These are phyloP conservation scores for Colossoma macropomum DNA, from an alignment of 2,113 vertebrate species.

Conservation along the genomic window DNA sequence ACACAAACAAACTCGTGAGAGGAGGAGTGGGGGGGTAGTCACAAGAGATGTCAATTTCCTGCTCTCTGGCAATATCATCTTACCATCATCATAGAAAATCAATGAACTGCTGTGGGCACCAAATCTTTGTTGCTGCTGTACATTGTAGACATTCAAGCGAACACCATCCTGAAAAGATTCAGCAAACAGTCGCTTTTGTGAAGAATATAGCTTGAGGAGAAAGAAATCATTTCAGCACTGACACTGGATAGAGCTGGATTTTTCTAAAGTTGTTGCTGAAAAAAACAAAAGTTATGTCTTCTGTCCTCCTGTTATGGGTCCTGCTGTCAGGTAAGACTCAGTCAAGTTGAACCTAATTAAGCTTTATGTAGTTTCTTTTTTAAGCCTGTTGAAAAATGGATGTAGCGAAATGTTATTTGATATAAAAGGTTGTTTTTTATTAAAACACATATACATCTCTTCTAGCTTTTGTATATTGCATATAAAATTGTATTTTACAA, in stretches of 20 bases:
- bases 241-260: background rate
- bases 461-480: too few species aligned
- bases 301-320: slow-evolving; percentile 63
- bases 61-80: slow-evolving; percentile 74
- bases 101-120: slow-evolving; percentile 59
- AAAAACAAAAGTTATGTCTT: slow-evolving; percentile 58
- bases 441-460: too few species aligned
- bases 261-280: background rate
- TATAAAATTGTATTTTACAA: too few species aligned
- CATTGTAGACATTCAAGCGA: slow-evolving; percentile 35
- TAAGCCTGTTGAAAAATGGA: background rate
- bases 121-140: slow-evolving; percentile 51
- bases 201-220: background rate
- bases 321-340: slow-evolving; percentile 74
- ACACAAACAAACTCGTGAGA: background rate
- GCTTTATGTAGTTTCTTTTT: background rate
- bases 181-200: slow-evolving; percentile 9
- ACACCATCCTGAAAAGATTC: slow-evolving; percentile 12
- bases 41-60: slow-evolving; percentile 65
- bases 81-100: slow-evolving; percentile 77
- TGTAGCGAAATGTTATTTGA: too few species aligned
- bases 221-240: background rate
- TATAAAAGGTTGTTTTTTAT: too few species aligned
- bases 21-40: slow-evolving; percentile 35
- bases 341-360: background rate